Conservation (phyloP, 1,140 invertebrate species). For the Zaprionus ghesquierei region DNA sequence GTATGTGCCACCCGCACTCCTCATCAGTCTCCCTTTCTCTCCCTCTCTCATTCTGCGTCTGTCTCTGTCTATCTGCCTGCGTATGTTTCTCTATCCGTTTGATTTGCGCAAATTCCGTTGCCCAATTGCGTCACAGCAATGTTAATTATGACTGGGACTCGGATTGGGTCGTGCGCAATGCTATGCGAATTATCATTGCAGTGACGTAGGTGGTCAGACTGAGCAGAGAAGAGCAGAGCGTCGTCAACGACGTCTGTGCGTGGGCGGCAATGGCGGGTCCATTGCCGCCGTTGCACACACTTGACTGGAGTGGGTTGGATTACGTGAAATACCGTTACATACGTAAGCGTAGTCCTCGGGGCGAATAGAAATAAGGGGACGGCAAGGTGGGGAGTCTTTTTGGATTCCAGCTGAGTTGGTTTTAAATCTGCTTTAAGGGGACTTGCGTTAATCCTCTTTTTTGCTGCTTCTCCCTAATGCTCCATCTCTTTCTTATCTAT, state of each 20-base stretch:
- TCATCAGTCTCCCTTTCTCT: neutral
- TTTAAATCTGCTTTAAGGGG: no score
- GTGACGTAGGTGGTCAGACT: slow-evolving; percentile 5
- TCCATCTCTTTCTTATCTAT: neutral
- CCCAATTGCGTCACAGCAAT: slow-evolving; percentile 68
- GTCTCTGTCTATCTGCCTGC: neutral
- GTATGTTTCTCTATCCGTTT: slow-evolving; percentile 56
- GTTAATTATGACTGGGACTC: slow-evolving; percentile 63
- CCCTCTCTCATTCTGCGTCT: neutral
- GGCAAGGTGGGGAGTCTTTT: no score
- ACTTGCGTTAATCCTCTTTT: no score
- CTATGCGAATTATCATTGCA: slow-evolving; percentile 21
- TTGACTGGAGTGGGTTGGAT: neutral
- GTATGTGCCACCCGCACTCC: neutral
- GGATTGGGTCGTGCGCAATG: slow-evolving; percentile 40
- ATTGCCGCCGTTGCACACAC: neutral
- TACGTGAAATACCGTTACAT: no score
- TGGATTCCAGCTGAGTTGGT: no score
- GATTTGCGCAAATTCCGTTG: slow-evolving; percentile 72
- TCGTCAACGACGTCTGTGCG: neutral
- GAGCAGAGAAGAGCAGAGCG: no score
- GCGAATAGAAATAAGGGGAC: no score
- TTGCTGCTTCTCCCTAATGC: neutral
- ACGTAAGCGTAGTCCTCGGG: neutral
- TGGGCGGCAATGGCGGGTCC: neutral